Evolutionary conservation across 2,797 vertebrate species (phyloP).

Genomic region (Lagorchestes hirsutus): DNA sequence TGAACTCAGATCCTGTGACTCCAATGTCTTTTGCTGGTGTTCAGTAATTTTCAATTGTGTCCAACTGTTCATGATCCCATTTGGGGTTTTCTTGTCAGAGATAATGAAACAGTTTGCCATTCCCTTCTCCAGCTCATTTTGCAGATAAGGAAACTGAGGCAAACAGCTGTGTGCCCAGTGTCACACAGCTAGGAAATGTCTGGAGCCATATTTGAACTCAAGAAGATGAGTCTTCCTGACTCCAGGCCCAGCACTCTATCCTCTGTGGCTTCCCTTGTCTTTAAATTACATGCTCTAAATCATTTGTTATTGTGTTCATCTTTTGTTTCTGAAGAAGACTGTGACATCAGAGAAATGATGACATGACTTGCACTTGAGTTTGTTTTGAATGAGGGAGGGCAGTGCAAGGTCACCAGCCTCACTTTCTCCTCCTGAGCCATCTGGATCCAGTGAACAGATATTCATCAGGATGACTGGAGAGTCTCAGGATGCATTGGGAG

Average conservation of each 20-base stretch:
- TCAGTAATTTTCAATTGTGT: neutral
- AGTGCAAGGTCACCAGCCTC: no score
- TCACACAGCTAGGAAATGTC: neutral
- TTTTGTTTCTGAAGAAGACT: no score
- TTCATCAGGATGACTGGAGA: no score
- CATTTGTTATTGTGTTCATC: neutral
- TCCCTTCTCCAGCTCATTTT: neutral
- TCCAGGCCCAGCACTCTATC: neutral
- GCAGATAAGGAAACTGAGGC: neutral
- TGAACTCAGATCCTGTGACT: neutral
- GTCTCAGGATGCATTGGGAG: no score
- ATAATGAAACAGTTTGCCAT: neutral
- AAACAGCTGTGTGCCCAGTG: neutral
- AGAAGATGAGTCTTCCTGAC: no score
- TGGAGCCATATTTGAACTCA: neutral
- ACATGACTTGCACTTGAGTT: no score
- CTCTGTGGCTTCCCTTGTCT: neutral
- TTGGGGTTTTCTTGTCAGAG: neutral
- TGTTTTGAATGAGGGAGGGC: no score
- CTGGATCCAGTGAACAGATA: no score
- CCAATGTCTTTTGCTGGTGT: neutral
- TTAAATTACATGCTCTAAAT: neutral
- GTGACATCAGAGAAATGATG: no score
- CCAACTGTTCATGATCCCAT: neutral
- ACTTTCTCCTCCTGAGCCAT: no score